phyloP scores from a whole-genome alignment of 2,797 vertebrate species.

The Chiroxiphia lanceolata region DNA sequence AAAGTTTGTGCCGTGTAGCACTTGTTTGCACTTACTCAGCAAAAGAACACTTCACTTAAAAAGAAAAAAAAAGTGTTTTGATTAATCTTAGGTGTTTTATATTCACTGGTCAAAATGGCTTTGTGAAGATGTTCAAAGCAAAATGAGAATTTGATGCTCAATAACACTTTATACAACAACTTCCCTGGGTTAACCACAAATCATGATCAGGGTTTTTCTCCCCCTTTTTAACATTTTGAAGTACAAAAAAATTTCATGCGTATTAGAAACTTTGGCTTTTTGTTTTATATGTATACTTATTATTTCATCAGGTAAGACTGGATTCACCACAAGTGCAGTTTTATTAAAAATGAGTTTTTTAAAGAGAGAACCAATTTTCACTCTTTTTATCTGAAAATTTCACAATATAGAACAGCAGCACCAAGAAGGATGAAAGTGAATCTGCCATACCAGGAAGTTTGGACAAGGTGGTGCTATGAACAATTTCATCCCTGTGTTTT shows the following conservation, averaged over 20 bases:
- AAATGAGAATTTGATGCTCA: not conserved
- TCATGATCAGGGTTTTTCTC: not conserved
- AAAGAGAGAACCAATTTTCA: not conserved
- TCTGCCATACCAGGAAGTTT: slow-evolving; percentile 75
- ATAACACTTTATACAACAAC: not conserved
- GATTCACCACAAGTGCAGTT: not conserved
- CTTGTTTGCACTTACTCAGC: not conserved
- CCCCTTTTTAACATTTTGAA: not conserved
- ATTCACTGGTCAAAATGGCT: not conserved
- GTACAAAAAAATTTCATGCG: not conserved
- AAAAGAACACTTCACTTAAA: not conserved
- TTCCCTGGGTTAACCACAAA: not conserved
- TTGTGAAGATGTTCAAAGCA: not conserved
- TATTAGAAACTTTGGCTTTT: not conserved
- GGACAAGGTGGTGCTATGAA: slow-evolving; percentile 73
- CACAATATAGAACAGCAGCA: not conserved
- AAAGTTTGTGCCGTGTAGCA: not conserved
- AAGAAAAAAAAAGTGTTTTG: not conserved
- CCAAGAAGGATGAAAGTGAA: not conserved
- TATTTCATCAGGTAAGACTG: not conserved
- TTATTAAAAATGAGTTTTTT: not conserved
- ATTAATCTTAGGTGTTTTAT: not conserved
- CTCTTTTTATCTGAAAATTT: not conserved
- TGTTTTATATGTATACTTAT: not conserved
- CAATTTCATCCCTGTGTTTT: slow-evolving; percentile 83